Base-by-base conservation (phyloP, 1,140 invertebrate species). In the Antheraea mylitta region DNA sequence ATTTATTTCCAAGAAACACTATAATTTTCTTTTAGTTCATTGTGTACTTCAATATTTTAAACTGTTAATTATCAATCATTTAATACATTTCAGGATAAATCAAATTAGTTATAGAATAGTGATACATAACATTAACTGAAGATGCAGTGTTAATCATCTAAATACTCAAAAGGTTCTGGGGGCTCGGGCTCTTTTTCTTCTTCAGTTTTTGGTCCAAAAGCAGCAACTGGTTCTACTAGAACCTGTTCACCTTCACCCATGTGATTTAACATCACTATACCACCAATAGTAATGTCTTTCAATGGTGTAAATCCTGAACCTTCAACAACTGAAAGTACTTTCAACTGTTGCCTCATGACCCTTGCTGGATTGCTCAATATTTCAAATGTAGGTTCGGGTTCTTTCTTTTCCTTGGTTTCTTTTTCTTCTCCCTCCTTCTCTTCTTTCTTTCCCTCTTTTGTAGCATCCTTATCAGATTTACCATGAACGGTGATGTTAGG, bases 131-230 rank as follows among this genome's bases (percentile, higher is more conserved):
- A 67, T 69, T 73, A 76, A 73, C 64, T 66, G 64, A 81, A 83
- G 60, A 76, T 67, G 71, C 69, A 77, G 72, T 76, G 83, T 87
- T 80, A 97, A 91, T 97, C 96, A 85, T 98, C 98, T 74, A 95
- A 95, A 89, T 97, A 99, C 93, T 99, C 98, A 91, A 99, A 99
- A 75, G 98, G 98, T 93, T 99, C 98, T 79, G 98, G 98, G 58
- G 98, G 97, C 85, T 99, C 98, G 3, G 98, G 98, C 92, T 99
- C 98, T 80, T 98, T 98, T 81, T 99, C 98, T 75, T 99, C 98
- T 71, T 98, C 97, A 9, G 96, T 95, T 90, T 98, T 98, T 0
- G 98, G 98, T 5, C 98, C 98, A 79, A 97, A 98, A 37, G 98
- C 98, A 48, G 96, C 96, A 11, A 99, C 97, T 13, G 98, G 97